phyloP scores from a whole-genome alignment of 1,140 invertebrate genomes.

The Hyles euphorbiae region DNA sequence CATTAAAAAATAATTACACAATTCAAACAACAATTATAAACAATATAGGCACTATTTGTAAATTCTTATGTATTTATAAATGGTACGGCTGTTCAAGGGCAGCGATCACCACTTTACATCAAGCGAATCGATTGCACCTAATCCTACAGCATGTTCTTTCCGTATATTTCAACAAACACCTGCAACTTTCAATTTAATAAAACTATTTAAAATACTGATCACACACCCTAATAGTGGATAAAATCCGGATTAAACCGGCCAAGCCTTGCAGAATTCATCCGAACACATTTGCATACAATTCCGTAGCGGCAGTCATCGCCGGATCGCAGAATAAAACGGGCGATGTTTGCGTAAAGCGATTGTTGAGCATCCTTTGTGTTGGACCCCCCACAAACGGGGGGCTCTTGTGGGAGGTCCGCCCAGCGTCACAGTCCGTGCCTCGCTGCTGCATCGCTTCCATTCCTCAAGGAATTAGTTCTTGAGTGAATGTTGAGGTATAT shows the following conservation, averaged over 20 bases:
- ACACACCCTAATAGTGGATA: no score
- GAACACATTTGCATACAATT: slow-evolving; percentile 20
- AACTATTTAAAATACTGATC: neutral
- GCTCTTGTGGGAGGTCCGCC: neutral
- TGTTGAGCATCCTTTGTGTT: slow-evolving; percentile 24
- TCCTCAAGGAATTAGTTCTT: slow-evolving; percentile 31
- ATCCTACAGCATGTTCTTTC: no score
- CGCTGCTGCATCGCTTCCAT: slow-evolving; percentile 24
- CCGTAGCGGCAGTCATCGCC: slow-evolving; percentile 10
- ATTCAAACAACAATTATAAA: no score
- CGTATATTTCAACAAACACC: no score
- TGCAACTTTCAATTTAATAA: no score
- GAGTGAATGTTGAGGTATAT: slow-evolving; percentile 10
- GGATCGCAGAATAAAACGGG: slow-evolving; percentile 14
- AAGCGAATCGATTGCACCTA: no score
- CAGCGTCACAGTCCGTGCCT: neutral
- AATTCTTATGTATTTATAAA: no score
- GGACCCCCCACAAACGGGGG: neutral
- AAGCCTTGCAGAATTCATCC: slow-evolving; percentile 10
- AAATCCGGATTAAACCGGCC: no score
- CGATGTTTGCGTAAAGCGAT: slow-evolving; percentile 27
- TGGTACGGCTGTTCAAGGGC: no score
- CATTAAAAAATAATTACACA: no score
- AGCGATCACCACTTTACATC: no score
- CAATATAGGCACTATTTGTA: no score